These are phyloP conservation scores for Rotaria socialis DNA, from an alignment of 2,888 invertebrate genomes.

Conservation along the genomic window DNA sequence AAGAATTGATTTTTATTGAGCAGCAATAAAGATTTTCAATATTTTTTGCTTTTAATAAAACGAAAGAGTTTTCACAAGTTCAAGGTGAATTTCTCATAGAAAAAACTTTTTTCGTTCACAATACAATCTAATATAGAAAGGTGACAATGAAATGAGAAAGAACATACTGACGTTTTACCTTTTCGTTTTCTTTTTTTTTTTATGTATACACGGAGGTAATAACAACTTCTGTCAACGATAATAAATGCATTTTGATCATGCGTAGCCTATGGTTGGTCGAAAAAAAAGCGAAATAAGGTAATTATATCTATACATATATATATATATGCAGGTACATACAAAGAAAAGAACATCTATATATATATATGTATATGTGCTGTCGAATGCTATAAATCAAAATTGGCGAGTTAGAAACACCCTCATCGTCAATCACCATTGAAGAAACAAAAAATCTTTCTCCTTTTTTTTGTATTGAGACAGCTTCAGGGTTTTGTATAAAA, in stretches of 20 bases:
- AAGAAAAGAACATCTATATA: neutral
- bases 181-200: neutral
- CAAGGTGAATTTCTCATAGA: too few species aligned
- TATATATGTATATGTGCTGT: neutral
- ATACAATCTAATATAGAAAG: too few species aligned
- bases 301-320: slow-evolving; percentile 19
- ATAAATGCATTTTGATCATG: slow-evolving; percentile 32
- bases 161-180: neutral
- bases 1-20: too few species aligned
- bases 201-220: neutral
- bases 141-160: too few species aligned
- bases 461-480: neutral
- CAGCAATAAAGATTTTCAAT: too few species aligned
- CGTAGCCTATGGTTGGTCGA: neutral
- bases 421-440: neutral
- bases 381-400: neutral
- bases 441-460: neutral
- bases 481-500: neutral
- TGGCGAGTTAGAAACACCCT: slow-evolving; percentile 7
- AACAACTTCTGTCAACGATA: slow-evolving; percentile 21
- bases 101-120: too few species aligned
- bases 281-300: slow-evolving; percentile 18
- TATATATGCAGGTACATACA: neutral
- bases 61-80: too few species aligned
- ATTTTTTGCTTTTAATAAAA: too few species aligned